Evolutionary conservation across 2,888 invertebrate genomes (phyloP), one percentile per base, ranked within the genome.

Genomic region (Pammene aurita): DNA sequence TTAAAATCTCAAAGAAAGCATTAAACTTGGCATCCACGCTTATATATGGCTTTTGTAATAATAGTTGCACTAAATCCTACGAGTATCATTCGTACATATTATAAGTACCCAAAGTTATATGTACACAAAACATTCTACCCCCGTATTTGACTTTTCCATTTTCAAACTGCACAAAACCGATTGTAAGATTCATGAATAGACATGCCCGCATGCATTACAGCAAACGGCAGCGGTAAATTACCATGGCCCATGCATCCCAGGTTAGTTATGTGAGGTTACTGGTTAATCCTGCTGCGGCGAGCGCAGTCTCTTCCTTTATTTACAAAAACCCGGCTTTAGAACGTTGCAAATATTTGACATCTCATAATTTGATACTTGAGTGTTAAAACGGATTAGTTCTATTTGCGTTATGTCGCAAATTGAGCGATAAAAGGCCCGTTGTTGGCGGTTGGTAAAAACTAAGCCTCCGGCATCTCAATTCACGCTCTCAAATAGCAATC

Each of bases 251-350:
- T 61, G 61, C 61, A 50, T 38, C 16, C 48, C 60, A 13, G 61
- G 38, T 18, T 34, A 46, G 38, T n/a, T 50, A 66, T 50, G 57
- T 61, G 18, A 62, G 48, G 48, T 41, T 62, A 56, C 67, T 48
- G 67, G 41, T 62, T 56, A 41, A 26, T 46, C 18, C 55, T 44
- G 34, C 58, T 38, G 55, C 26, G 14, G 57, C 63, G 57, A 6
- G 41, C 55, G 16, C 48, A 61, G 50, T 56, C 48, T 62, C 56
- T 67, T 67, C 34, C 67, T 50, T 55, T 67, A 56, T 62, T 67
- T 67, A 67, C 67, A 55, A 56, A 67, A 55, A 67, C 18, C 46
- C 13, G 46, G 48, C 55, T 61, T 56, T 41, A 41, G 34, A 26
- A 26, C 26, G 26, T 26, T 26, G 26, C 26, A 26, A 26, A 26